Evolutionary conservation across 2,113 vertebrate genomes (phyloP).

Genomic region (Syrrhaptes paradoxus): DNA sequence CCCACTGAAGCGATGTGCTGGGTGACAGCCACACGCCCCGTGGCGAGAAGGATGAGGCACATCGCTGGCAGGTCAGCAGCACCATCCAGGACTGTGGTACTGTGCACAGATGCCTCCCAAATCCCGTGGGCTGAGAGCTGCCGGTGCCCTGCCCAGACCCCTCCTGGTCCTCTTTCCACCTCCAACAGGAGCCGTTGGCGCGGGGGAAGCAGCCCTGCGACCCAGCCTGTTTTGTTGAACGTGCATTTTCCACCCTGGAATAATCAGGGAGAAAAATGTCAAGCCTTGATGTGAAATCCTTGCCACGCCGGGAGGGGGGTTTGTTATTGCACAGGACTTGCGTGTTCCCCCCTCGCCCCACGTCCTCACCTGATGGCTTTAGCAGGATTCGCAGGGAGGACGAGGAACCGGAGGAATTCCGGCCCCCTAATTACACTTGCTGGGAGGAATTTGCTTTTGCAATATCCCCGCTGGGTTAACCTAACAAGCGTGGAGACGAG

Average conservation of each 20-base stretch:
- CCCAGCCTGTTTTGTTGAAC: not conserved
- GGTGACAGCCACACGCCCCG: not conserved
- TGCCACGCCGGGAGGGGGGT: not conserved
- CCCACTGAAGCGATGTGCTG: accelerated
- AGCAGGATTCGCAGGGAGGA: conserved; percentile 30
- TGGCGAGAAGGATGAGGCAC: not conserved
- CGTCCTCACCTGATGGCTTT: conserved; percentile 67
- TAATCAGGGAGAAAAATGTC: not conserved
- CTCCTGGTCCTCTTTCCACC: not conserved
- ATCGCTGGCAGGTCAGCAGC: not conserved
- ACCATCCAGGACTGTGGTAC: accelerated
- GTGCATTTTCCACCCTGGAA: conserved; percentile 19
- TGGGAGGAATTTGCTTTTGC: conserved; percentile 58
- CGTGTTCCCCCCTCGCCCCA: not conserved
- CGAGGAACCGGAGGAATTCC: conserved; percentile 76
- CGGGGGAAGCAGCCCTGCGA: not conserved
- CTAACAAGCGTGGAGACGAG: conserved; percentile 40
- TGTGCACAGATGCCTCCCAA: not conserved
- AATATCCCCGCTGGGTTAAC: conserved; percentile 54
- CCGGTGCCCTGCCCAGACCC: not conserved
- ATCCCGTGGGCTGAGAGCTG: not conserved
- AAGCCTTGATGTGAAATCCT: conserved; percentile 34
- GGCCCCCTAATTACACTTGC: conserved; percentile 52
- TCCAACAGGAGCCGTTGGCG: accelerated
- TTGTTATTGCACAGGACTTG: conserved; percentile 10